Evolutionary conservation across 2,113 vertebrate species (phyloP), one percentile per base, ranked within the genome.

Genomic region (Marmota flaviventris): DNA sequence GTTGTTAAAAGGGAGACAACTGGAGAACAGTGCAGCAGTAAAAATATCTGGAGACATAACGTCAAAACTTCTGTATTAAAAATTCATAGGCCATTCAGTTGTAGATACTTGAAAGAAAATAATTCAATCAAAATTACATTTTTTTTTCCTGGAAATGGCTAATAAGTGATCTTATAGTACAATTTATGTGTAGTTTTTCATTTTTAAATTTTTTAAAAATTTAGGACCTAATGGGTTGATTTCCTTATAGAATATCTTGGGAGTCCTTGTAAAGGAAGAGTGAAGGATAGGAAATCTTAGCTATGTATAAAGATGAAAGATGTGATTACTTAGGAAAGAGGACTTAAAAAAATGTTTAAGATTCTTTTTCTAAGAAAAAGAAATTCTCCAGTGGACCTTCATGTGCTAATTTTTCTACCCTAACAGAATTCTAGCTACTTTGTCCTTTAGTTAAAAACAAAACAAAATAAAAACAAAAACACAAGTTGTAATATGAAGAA

Each of bases 161-260:
- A 72, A 24, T 77, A 20, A 79, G 61, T 95, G 70, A 58, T 87
- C 87, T 87, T 87, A 6, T 90, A 39, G 5, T 86, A 56, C 17
- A 17, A 18, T 73, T 58, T 45, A 34, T 76, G n/a, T 29, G 92
- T 22, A 39, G 27, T 58, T 73, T 75, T 69, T 63, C 32, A 67
- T 39, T 42, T 34, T 32, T 32, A 69, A 34, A 42, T 24, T 29
- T 34, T 24, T 39, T 5, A 53, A 86, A 87, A 75, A 61, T 20
- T 29, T n/a, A 12, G 51, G 69, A 45, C 4, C 18, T 77, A 53
- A 76, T 18, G 72, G 25, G 34, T 85, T 85, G 73, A 65, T 92
- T 85, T 92, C 91, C 88, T 73, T 96, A 94, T 24, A 70, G 65
- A 65, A 89, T 85, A 81, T 63, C 27, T 69, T 85, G 75, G 58